phyloP scores from a whole-genome alignment of 2,113 vertebrate genomes.

The Tor tambroides region DNA sequence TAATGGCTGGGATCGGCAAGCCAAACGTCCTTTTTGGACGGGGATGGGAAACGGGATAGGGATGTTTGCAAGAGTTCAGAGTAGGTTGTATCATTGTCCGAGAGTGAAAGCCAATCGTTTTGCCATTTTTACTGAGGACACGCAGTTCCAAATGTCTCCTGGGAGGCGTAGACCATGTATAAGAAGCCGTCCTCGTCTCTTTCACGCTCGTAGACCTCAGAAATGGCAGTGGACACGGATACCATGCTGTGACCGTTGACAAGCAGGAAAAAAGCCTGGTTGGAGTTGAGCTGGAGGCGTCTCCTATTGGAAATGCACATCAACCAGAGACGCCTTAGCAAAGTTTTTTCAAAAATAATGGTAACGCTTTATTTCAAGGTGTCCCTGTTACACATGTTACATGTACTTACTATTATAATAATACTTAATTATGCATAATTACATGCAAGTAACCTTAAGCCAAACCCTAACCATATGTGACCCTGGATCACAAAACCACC shows the following conservation, averaged over 20 bases:
- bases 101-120: constrained; percentile 15
- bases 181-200: constrained; percentile 95
- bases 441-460: no score
- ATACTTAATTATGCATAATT: no score
- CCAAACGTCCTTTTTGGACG: constrained; percentile 19
- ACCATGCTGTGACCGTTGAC: constrained; percentile 99
- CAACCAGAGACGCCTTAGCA: constrained; percentile 13
- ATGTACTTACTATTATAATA: no score
- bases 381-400: no score
- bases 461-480: no score
- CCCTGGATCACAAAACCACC: no score
- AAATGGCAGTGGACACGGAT: constrained; percentile 91
- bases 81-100: constrained; percentile 65
- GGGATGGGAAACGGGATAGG: background rate
- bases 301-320: constrained; percentile 75
- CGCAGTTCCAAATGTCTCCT: constrained; percentile 81
- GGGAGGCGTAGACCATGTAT: constrained; percentile 81
- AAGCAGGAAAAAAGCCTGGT: constrained; percentile 98
- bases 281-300: constrained; percentile 95
- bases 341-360: no score
- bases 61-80: background rate
- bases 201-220: constrained; percentile 93
- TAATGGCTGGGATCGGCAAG: background rate
- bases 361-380: no score
- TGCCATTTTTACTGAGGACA: constrained; percentile 60